Base-by-base conservation (phyloP, 2,888 invertebrate genomes). In the Drosophila hamatofila region DNA sequence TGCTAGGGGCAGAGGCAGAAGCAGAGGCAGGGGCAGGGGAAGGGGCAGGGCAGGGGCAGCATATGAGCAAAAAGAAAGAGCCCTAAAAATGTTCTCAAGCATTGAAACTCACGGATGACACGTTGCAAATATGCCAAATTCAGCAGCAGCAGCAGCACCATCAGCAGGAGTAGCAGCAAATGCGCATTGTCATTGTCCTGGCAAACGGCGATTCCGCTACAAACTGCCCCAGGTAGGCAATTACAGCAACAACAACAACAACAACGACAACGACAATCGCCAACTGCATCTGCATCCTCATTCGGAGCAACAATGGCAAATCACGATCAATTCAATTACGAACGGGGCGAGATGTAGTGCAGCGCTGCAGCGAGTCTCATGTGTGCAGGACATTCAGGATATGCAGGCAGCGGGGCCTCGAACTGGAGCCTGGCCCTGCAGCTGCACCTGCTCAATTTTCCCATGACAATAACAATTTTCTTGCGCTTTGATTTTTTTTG, bases 241-340 rank as follows among this genome's bases (percentile, higher is more conserved):
- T 54, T 23, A 39, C 27, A 58, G 39, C 44, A 58, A 42, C 44
- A 62, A 37, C 33, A 35, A 33, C 33, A 33, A 11, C 44, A 18
- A 33, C 44, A 18, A 33, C 27, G 54, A 39, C 44, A 18, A 30
- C 25, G 55, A 44, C 49, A 59, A 46, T 42, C 89, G 54, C 44
- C 59, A 63, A 62, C 57, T 55, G 65, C 70, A 77, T 65, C 77
- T 66, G 58, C 58, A 58, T 58, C 58, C 58, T 58, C 48, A 48
- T 18, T 48, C 58, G 46, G 35, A 6, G 35, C 58, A 82, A 91
- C 91, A 91, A 91, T 90, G 78, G 80, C 74, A 81, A 81, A 82
- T 91, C 89, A 87, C 79, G 90, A 91, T 89, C 90, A 90, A 91
- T 90, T 89, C 89, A 90, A 91, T 91, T 91, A 89, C 69, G 65